Base-by-base conservation (phyloP, 2,113 vertebrate species). In the Urocitellus parryii region DNA sequence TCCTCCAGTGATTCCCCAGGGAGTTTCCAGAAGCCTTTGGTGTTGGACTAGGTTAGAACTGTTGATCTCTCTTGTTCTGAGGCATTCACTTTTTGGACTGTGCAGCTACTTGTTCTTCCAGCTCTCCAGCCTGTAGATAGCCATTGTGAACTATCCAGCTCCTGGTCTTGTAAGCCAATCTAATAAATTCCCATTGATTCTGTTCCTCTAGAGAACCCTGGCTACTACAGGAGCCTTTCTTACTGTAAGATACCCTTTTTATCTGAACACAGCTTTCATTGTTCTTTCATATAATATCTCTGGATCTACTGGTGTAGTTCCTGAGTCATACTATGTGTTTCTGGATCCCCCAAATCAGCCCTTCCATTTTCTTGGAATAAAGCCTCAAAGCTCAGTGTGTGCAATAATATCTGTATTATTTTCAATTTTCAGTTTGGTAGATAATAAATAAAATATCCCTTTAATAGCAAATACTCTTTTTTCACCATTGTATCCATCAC, bases 391-490 rank as follows among this genome's bases (percentile, higher is more conserved):
- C 27, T 93, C 24, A 80, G 32, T 48, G 20, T 88, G 77, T 67
- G 72, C 34, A 81, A 9, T 88, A 18, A 51, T 34, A 45, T 73
- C 51, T 82, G 20, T 74, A 9, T 89, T 88, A 68, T 76, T 56
- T 84, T 84, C 56, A 92, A 92, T 7, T 86, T 93, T 34, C 70
- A 78, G 53, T 88, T 88, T 80, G 68, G 53, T 88, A 63, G 34
- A 88, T 65, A 73, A 63, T 72, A 87, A 78, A 42, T 67, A 42
- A 80, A 53, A 53, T 8, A 32, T 89, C 58, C 29, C 24, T 45
- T 45, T 8, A 45, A 45, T 8, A 45, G 42, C 42, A 45, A 45
- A 45, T 9, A 48, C n/a, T 37, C 25, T 45, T 39, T 58, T 61
- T 88, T 76, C 39, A 13, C 56, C 16, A 56, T 68, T 95, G 91